Percentiles rank a stretch among this genome's conserved stretches.
phyloP scores from a whole-genome alignment of 2,113 vertebrate genomes.

The Lipotes vexillifer region DNA sequence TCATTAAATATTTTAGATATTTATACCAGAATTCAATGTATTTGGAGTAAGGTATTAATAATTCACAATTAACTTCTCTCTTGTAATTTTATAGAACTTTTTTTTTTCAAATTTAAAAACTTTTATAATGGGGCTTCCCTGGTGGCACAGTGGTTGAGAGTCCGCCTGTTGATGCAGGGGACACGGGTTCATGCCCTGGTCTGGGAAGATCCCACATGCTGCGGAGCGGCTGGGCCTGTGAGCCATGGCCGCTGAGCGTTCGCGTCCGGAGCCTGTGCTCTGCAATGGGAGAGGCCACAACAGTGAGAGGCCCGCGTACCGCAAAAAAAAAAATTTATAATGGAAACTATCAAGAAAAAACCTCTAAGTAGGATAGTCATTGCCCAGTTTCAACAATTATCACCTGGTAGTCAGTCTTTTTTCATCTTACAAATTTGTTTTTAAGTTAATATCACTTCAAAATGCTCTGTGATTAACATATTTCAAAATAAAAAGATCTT shows the following conservation, averaged over 20 bases:
- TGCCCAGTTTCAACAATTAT: background rate
- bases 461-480: constrained; percentile 21
- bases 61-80: background rate
- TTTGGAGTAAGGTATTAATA: background rate
- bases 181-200: too few relatives aligned
- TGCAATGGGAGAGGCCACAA: too few relatives aligned
- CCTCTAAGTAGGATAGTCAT: background rate
- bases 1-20: constrained; percentile 9
- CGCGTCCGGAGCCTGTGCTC: too few relatives aligned
- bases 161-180: too few relatives aligned
- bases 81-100: background rate
- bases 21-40: background rate
- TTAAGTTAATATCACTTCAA: background rate
- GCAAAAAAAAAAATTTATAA: too few relatives aligned
- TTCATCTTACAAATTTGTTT: constrained; percentile 28
- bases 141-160: too few relatives aligned
- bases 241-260: too few relatives aligned
- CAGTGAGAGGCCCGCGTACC: too few relatives aligned
- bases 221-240: too few relatives aligned
- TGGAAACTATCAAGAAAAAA: background rate
- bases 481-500: constrained; percentile 34
- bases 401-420: background rate
- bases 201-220: too few relatives aligned
- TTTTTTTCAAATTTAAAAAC: background rate
- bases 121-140: background rate